phyloP scores from a whole-genome alignment of 2,888 invertebrate species.

The Operophtera brumata region DNA sequence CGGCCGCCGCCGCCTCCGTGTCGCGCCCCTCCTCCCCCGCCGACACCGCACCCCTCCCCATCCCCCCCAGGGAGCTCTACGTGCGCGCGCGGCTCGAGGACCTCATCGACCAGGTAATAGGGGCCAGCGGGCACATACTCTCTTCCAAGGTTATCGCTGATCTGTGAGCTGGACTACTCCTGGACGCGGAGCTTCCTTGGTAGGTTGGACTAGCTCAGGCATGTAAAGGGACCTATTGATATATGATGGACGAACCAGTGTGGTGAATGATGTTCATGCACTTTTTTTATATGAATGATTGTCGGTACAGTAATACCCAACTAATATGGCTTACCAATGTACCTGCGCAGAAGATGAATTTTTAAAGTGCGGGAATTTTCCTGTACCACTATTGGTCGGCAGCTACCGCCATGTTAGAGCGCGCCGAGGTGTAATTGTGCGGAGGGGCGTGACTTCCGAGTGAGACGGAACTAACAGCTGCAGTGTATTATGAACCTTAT shows the following conservation, averaged over 20 bases:
- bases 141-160: conserved; percentile 37
- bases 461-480: too few relatives aligned
- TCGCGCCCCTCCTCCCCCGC: conserved; percentile 94
- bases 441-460: too few relatives aligned
- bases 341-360: too few relatives aligned
- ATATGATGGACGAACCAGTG: too few relatives aligned
- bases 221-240: neutral
- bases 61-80: conserved; percentile 91
- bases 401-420: too few relatives aligned
- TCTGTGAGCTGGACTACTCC: neutral
- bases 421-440: neutral
- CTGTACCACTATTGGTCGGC: too few relatives aligned
- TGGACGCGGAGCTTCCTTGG: neutral
- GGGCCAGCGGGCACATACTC: conserved; percentile 43
- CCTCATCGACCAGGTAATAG: conserved; percentile 93
- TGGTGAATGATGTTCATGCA: too few relatives aligned
- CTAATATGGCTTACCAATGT: too few relatives aligned
- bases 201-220: neutral
- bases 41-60: conserved; percentile 90
- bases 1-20: conserved; percentile 94
- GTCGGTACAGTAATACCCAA: too few relatives aligned
- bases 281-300: too few relatives aligned
- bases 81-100: conserved; percentile 93
- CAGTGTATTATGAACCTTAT: too few relatives aligned
- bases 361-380: too few relatives aligned